Evolutionary conservation across 2,797 vertebrate genomes (phyloP).

Genomic region (Cephalopachus bancanus): DNA sequence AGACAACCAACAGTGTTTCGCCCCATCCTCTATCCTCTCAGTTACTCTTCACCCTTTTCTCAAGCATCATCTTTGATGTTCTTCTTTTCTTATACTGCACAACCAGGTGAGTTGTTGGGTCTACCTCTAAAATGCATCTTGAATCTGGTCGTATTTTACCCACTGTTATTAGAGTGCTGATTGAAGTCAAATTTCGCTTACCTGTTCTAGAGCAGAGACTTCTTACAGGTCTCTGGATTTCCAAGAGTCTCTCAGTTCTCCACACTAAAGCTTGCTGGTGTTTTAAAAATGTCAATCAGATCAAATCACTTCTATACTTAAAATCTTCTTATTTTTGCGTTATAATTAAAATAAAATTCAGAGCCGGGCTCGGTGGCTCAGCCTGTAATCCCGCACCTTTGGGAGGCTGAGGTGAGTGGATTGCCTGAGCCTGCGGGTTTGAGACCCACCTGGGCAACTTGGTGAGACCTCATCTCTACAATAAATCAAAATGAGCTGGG

Average conservation of each 20-base stretch:
- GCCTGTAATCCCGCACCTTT: too few relatives aligned
- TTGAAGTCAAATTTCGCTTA: background rate
- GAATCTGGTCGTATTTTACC: background rate
- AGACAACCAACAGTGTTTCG: background rate
- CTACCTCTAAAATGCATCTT: background rate
- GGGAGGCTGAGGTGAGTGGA: too few relatives aligned
- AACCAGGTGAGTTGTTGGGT: background rate
- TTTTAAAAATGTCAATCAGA: background rate
- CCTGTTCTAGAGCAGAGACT: background rate
- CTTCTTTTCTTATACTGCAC: background rate
- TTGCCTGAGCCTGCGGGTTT: too few relatives aligned
- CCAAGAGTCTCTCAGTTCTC: background rate
- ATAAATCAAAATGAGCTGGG: too few relatives aligned
- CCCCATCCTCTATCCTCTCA: background rate
- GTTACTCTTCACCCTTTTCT: background rate
- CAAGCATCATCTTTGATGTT: background rate
- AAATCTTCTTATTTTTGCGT: background rate
- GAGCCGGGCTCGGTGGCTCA: background rate
- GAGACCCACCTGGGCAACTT: too few relatives aligned
- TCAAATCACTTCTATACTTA: background rate
- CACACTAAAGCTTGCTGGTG: background rate
- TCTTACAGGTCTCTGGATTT: background rate
- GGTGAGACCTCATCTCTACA: too few relatives aligned
- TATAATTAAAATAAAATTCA: slow-evolving; percentile 15
- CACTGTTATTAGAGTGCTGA: background rate